Conservation (phyloP, 2,888 invertebrate species). For the Hemithea aestivaria region DNA sequence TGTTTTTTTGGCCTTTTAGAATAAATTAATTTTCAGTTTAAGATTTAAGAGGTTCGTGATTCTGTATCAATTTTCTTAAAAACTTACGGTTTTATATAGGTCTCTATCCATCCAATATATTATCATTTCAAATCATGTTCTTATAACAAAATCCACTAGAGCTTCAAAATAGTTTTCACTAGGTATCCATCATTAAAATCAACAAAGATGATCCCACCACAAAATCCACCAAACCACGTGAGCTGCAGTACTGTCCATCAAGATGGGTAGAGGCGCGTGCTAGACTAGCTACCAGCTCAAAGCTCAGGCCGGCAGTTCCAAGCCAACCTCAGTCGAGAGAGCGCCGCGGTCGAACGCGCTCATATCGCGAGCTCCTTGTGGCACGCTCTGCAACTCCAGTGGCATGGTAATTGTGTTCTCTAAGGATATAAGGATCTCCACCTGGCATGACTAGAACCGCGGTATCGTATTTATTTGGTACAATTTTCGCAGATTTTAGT, state of each 20-base stretch:
- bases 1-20: too few relatives aligned
- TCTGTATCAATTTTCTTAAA: too few relatives aligned
- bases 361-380: constrained; percentile 31
- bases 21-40: too few relatives aligned
- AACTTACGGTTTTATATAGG: too few relatives aligned
- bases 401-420: constrained; percentile 69
- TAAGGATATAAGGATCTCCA: constrained; percentile 17
- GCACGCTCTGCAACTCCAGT: constrained; percentile 49
- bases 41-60: too few relatives aligned
- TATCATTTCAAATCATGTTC: too few relatives aligned
- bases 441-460: constrained; percentile 36
- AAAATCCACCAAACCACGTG: neutral
- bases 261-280: constrained; percentile 31
- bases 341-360: constrained; percentile 56
- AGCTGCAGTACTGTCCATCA: constrained; percentile 1
- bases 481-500: constrained; percentile 25
- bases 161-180: too few relatives aligned
- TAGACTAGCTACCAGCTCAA: constrained; percentile 42
- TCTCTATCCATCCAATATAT: too few relatives aligned
- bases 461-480: constrained; percentile 65
- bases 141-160: too few relatives aligned
- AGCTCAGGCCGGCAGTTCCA: constrained; percentile 27
- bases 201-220: too few relatives aligned
- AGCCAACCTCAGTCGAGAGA: constrained; percentile 63
- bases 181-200: too few relatives aligned